Percentiles rank a stretch among this genome's conserved stretches.
Evolutionary conservation across 2,888 invertebrate genomes (phyloP).

Genomic region (Stictocephala bisonia): DNA sequence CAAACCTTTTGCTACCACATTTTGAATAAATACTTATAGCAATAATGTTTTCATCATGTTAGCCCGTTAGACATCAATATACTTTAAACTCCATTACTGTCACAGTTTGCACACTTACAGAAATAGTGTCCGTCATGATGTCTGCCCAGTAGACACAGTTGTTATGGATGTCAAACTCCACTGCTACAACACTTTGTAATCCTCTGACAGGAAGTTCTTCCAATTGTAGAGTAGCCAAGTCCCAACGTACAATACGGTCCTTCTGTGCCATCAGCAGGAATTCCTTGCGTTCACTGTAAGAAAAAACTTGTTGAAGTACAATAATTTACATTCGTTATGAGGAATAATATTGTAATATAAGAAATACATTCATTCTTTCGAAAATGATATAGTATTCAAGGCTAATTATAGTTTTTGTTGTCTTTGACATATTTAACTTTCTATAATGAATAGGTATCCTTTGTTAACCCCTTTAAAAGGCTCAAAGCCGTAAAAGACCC

Average conservation of each 20-base stretch:
- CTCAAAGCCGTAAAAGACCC: too few relatives aligned
- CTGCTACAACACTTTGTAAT: slow-evolving; percentile 83
- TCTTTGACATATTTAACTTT: too few relatives aligned
- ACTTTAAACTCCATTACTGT: too few relatives aligned
- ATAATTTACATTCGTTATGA: background rate
- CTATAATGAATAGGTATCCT: too few relatives aligned
- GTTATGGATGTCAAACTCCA: slow-evolving; percentile 86
- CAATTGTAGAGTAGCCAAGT: slow-evolving; percentile 70
- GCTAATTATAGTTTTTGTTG: too few relatives aligned
- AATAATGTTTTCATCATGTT: too few relatives aligned
- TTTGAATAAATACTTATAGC: too few relatives aligned
- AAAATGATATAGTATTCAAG: too few relatives aligned
- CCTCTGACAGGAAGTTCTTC: slow-evolving; percentile 76
- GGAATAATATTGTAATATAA: slow-evolving; percentile 15
- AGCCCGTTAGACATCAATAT: too few relatives aligned
- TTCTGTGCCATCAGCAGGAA: slow-evolving; percentile 85
- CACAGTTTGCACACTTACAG: slow-evolving; percentile 65
- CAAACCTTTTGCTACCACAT: too few relatives aligned
- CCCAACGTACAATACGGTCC: slow-evolving; percentile 79
- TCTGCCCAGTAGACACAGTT: slow-evolving; percentile 93
- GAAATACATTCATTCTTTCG: background rate
- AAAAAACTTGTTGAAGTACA: background rate
- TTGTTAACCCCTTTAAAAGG: too few relatives aligned
- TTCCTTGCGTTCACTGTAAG: slow-evolving; percentile 71
- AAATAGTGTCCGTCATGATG: slow-evolving; percentile 81